Conservation (phyloP, 2,888 invertebrate genomes). For the Cybosia mesomella region DNA sequence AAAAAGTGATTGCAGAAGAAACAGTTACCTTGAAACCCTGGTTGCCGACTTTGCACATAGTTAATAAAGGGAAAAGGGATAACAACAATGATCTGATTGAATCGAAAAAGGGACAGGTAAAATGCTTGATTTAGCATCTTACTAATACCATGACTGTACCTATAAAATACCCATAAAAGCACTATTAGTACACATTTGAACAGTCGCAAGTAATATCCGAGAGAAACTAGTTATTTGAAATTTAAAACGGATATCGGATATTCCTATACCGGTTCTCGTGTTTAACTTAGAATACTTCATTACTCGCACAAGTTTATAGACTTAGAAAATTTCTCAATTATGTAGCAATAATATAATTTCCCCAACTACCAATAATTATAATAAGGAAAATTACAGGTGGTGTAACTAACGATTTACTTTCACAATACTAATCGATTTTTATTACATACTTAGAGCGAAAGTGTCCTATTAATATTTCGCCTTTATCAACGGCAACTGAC, state of each 20-base stretch:
- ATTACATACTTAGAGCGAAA: slow-evolving; percentile 34
- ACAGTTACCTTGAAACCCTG: background rate
- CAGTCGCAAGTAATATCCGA: background rate
- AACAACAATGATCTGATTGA: background rate
- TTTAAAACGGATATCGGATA: background rate
- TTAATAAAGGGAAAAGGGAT: background rate
- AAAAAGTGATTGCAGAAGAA: background rate
- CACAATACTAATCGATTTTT: slow-evolving; percentile 35
- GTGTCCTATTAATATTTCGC: slow-evolving; percentile 39
- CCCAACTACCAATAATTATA: slow-evolving; percentile 14
- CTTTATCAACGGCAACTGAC: slow-evolving; percentile 19
- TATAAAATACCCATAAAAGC: background rate
- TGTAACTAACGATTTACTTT: slow-evolving; percentile 34
- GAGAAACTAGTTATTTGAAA: background rate
- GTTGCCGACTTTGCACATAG: background rate
- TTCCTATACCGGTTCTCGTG: background rate
- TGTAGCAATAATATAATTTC: slow-evolving; percentile 9
- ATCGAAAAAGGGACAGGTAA: background rate
- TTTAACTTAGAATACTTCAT: background rate
- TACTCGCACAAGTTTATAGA: slow-evolving; percentile 5
- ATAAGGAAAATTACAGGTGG: slow-evolving; percentile 14
- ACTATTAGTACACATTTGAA: background rate
- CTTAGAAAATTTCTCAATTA: slow-evolving; percentile 6
- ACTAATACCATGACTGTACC: background rate
- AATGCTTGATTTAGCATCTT: background rate